Evolutionary conservation across 2,797 vertebrate species (phyloP), one percentile per base, ranked within the genome.

Genomic region (Pelodytes ibericus): DNA sequence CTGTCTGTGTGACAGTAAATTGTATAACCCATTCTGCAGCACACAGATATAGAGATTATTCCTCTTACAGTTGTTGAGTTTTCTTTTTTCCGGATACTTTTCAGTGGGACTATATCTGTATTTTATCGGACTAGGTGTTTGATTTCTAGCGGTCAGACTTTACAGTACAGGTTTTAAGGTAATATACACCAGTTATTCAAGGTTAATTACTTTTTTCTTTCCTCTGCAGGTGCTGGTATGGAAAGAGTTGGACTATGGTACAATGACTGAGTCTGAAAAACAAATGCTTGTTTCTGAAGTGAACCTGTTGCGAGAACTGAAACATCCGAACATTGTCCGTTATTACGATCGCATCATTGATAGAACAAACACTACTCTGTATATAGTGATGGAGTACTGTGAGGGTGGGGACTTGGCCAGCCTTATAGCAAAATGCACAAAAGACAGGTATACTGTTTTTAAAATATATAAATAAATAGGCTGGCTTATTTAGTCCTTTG

Each of bases 251-350:
- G 96, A 99, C 82, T 99, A 99, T 0, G 96, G 97, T 31, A 87
- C 92, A 10, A 99, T 99, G 96, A 92, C 92, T 0, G 96, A 99
- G 84, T 84, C 85, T 0, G 98, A 99, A 84, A 99, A 98, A 64
- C 95, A 98, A 83, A 99, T 98, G 97, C 88, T 99, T 57, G 97
- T 99, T 77, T 99, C 96, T 0, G 98, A 99, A 83, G 98, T 99
- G 82, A 99, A 99, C 73, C 85, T 99, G 69, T 92, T 99, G 16
- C 89, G 96, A 1, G 96, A 99, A 82, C 90, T 99, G 27, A 95
- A 91, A 33, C 96, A 99, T 73, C 96, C 96, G 0, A 96, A 99
- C 81, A 99, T 99, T 0, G 97, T 99, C 51, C 88, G 95, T 2
- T 99, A 99, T 81, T 92, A 96, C 0, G 97, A 98, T 75, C 93